Base-by-base conservation (phyloP, 1,140 invertebrate species). In the Heliothis subflexa region DNA sequence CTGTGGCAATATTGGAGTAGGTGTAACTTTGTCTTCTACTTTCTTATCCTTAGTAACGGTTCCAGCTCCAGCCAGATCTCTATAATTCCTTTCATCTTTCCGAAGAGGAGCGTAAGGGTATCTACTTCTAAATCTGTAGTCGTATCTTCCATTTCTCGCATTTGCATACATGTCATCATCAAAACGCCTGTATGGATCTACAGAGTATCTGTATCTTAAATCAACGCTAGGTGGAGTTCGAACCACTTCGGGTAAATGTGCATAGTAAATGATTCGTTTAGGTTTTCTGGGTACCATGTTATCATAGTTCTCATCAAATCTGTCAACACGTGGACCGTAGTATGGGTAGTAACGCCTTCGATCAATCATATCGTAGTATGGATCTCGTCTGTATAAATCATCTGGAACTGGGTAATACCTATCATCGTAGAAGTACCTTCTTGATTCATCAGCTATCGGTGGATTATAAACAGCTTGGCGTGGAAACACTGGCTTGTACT, bases 221-320 rank as follows among this genome's bases (percentile, higher is more conserved):
- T 93, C 93, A 12, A 94, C 93, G 71, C 88, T 94, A 9, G 94
- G 94, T 16, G 94, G 94, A 45, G 93, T 92, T 10, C 94, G 85
- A 11, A 94, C 92, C 10, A 95, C 94, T 78, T 95, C 94, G 14
- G 94, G 94, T n/a, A 95, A 81, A 86, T 93, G 94, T 0, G 94
- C 93, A 78, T 95, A 95, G 72, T 95, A 95, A 71, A 95, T 95
- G 49, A 95, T 95, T 75, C 94, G 91, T 83, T 94, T 95, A 1
- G 94, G 94, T 84, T 95, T 95, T 74, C 93, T 85, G 18, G 93
- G 88, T 12, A 93, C 85, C 78, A 93, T 92, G 82, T 91, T 91
- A 80, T 93, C 93, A 55, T 94, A 92, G 16, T 78, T 73, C 68
- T 94, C 93, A 80, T 95, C 93, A 82, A 93, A 94, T 83, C 94